Percentiles rank a stretch among this genome's conserved stretches.
Conservation (phyloP, 2,797 vertebrate genomes). For the Cheirogaleus major region DNA sequence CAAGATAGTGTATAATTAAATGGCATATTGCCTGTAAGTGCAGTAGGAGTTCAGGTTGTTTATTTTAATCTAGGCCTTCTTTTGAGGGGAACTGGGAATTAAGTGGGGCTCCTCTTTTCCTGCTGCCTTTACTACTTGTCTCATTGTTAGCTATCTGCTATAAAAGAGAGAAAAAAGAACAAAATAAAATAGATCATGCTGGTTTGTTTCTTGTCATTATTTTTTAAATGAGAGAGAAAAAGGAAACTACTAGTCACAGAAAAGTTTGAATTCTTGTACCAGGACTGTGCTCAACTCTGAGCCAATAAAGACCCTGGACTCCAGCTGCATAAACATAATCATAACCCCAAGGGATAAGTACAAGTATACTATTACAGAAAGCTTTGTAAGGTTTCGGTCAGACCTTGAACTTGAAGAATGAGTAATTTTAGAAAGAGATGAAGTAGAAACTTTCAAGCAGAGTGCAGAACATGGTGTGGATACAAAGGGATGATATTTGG, state of each 20-base stretch:
- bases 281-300: background rate
- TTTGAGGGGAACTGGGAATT: background rate
- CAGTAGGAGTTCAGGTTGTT: background rate
- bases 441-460: background rate
- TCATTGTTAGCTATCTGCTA: background rate
- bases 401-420: background rate
- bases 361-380: background rate
- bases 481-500: background rate
- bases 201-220: background rate
- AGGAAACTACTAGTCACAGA: background rate
- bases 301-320: background rate
- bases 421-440: constrained; percentile 8
- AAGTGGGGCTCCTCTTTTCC: background rate
- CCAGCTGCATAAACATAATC: background rate
- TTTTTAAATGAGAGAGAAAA: constrained; percentile 38
- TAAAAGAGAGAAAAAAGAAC: background rate
- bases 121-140: background rate
- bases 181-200: background rate
- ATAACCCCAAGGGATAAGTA: background rate
- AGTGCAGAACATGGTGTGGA: background rate
- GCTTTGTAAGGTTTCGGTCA: background rate
- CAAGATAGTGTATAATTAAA: background rate
- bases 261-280: background rate
- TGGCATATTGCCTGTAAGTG: background rate
- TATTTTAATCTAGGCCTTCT: background rate